These are phyloP conservation scores for Micromesistius poutassou DNA, from an alignment of 2,797 vertebrate species.

Conservation along the genomic window DNA sequence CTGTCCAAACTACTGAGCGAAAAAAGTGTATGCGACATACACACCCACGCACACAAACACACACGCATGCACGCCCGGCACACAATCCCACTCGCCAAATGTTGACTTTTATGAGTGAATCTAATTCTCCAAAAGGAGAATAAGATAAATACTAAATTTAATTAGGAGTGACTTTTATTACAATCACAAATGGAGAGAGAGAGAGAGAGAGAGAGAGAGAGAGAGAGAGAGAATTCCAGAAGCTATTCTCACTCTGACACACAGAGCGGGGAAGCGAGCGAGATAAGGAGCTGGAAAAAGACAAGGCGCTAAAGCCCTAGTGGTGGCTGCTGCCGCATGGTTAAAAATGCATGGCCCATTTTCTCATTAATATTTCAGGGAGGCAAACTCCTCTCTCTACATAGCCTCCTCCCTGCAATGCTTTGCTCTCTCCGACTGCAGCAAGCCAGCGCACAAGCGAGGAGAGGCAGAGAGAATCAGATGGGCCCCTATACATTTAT, in stretches of 20 bases:
- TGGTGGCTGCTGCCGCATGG: slow-evolving; percentile 41
- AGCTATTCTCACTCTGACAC: slow-evolving; percentile 4
- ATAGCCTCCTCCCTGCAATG: slow-evolving; percentile 15
- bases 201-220: slow-evolving; percentile 14
- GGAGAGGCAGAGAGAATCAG: background rate
- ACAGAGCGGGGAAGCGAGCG: background rate
- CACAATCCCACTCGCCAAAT: background rate
- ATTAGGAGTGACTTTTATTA: background rate
- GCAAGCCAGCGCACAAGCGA: background rate
- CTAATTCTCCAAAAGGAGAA: background rate
- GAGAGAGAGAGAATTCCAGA: slow-evolving; percentile 6
- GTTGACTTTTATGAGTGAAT: background rate
- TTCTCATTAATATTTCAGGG: slow-evolving; percentile 70
- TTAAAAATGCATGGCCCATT: slow-evolving; percentile 65
- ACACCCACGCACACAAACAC: background rate
- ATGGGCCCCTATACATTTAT: background rate
- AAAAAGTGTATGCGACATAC: background rate
- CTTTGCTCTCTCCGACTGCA: slow-evolving; percentile 30
- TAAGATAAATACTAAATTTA: background rate
- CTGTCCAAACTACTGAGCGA: background rate
- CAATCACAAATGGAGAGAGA: background rate
- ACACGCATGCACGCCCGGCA: background rate
- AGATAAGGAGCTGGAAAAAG: background rate
- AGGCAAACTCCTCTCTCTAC: slow-evolving; percentile 48
- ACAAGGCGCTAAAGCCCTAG: background rate